Percentiles rank a stretch among this genome's conserved stretches.
phyloP scores from a whole-genome alignment of 2,113 vertebrate species.

The Leuciscus idus region DNA sequence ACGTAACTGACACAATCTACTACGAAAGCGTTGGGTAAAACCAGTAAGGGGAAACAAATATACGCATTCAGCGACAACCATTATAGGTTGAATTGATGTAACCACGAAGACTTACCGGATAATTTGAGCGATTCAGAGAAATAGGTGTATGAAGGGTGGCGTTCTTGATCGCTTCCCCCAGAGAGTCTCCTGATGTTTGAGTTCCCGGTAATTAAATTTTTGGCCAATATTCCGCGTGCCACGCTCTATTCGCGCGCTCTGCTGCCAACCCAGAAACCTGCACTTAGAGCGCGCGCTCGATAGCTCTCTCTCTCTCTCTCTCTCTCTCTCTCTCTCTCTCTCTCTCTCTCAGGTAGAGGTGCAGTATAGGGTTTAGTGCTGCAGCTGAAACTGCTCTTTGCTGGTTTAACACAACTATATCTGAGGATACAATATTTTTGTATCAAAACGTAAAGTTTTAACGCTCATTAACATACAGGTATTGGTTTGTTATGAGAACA shows the following conservation, averaged over 20 bases:
- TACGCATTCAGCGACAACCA: background rate
- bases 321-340: background rate
- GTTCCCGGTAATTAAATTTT: background rate
- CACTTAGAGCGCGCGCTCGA: constrained; percentile 22
- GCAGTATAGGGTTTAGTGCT: background rate
- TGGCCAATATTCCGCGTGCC: constrained; percentile 32
- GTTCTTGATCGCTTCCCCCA: background rate
- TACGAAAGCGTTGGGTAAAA: background rate
- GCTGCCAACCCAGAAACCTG: constrained; percentile 31
- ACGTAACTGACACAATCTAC: background rate
- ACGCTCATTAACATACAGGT: background rate
- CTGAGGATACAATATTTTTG: background rate
- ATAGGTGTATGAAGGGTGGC: background rate
- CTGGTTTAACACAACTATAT: background rate
- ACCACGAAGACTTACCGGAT: constrained; percentile 37
- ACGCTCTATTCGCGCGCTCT: constrained; percentile 18
- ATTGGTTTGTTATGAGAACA: background rate
- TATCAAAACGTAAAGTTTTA: background rate
- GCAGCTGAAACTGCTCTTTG: constrained; percentile 18
- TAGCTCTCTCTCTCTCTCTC: constrained; percentile 3
- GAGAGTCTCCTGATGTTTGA: constrained; percentile 26
- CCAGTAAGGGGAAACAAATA: background rate
- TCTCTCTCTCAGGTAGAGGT: background rate
- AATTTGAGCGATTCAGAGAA: background rate
- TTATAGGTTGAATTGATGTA: background rate